A percentile compares a stretch with the other conserved stretches of the same genome.
phyloP scores from a whole-genome alignment of 1,140 invertebrate genomes.

The Polypedilum pembai region DNA sequence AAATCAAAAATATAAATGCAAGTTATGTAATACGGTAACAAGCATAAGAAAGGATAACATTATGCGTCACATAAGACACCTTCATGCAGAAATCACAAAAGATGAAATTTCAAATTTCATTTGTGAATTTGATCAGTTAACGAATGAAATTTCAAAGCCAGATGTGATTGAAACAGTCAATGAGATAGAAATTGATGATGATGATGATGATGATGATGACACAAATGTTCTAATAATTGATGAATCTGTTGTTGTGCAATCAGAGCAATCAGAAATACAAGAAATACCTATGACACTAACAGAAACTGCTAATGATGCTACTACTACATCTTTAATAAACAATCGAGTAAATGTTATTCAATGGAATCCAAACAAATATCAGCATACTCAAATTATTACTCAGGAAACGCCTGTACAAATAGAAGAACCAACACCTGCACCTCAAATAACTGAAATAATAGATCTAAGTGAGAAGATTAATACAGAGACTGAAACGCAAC shows the following conservation, averaged over 20 bases:
- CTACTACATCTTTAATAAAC: background rate
- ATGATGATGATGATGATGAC: background rate
- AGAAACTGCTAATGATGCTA: background rate
- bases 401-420: no score
- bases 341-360: slow-evolving; percentile 13
- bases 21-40: background rate
- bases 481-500: background rate
- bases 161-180: background rate
- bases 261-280: background rate
- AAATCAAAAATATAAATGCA: background rate
- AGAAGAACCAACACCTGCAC: no score
- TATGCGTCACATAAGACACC: background rate
- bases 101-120: background rate
- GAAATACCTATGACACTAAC: background rate
- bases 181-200: background rate
- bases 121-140: background rate
- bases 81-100: background rate
- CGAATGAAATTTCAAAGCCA: background rate
- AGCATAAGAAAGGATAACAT: slow-evolving; percentile 8
- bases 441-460: no score
- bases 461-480: no score
- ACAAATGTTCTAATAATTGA: slow-evolving; percentile 7
- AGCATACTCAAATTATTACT: background rate
- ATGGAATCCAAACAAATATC: slow-evolving; percentile 22
- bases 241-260: background rate